Percentiles rank a stretch among this genome's conserved stretches.
Evolutionary conservation across 1,140 invertebrate species (phyloP).

Genomic region (Wiebesia pumilae): DNA sequence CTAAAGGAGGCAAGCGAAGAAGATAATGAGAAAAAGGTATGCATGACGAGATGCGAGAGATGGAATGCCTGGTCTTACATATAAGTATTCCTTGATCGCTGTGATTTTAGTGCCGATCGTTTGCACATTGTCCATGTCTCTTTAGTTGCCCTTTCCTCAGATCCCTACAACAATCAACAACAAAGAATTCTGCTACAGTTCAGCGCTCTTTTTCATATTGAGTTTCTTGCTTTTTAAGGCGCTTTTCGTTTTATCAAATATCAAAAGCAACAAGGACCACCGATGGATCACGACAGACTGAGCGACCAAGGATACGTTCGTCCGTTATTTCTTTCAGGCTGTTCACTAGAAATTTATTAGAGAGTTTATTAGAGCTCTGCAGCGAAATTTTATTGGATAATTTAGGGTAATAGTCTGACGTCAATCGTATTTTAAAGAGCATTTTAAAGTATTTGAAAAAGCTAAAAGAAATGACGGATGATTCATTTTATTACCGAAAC

Average conservation of each 20-base stretch:
- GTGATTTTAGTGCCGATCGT: slow-evolving; percentile 75
- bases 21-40: slow-evolving; percentile 32
- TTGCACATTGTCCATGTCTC: slow-evolving; percentile 75
- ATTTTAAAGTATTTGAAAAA: too few relatives aligned
- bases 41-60: slow-evolving; percentile 52
- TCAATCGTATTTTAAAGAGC: too few relatives aligned
- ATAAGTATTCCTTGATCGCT: slow-evolving; percentile 76
- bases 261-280: slow-evolving; percentile 60
- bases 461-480: too few relatives aligned
- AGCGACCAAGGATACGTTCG: slow-evolving; percentile 70
- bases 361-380: too few relatives aligned
- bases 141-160: slow-evolving; percentile 71
- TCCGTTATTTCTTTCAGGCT: not conserved
- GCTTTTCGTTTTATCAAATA: not conserved
- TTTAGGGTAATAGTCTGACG: not conserved
- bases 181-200: slow-evolving; percentile 69
- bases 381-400: not conserved
- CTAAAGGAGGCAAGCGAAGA: not conserved
- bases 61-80: slow-evolving; percentile 70
- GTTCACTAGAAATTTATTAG: not conserved
- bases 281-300: slow-evolving; percentile 64
- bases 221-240: not conserved
- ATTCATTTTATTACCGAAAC: too few relatives aligned
- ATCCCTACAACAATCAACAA: slow-evolving; percentile 74
- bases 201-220: slow-evolving; percentile 47